Evolutionary conservation across 2,113 vertebrate species (phyloP).

Genomic region (Erythrolamprus reginae): DNA sequence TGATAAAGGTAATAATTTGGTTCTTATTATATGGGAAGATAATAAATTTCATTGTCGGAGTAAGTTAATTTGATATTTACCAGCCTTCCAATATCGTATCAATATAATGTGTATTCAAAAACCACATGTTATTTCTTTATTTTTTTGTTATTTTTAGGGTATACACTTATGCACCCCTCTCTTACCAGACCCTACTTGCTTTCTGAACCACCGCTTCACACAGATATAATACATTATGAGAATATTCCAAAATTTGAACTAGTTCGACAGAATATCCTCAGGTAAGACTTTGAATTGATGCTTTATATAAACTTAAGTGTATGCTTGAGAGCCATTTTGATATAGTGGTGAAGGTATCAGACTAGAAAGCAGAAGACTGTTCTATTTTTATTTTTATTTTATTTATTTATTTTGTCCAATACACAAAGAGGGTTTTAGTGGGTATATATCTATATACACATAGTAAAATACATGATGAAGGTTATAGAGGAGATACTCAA

Average conservation of each 20-base stretch:
- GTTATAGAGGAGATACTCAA: no score
- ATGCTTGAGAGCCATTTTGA: neutral
- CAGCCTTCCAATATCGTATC: neutral
- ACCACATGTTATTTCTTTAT: neutral
- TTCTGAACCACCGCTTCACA: constrained; percentile 91
- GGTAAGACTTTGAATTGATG: constrained; percentile 65
- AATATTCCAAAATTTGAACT: constrained; percentile 92
- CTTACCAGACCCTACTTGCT: constrained; percentile 93
- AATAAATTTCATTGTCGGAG: neutral
- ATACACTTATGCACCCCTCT: constrained; percentile 97
- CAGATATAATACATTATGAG: constrained; percentile 96
- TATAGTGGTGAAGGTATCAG: neutral
- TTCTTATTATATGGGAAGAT: neutral
- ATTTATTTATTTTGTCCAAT: no score
- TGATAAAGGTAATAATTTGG: constrained; percentile 85
- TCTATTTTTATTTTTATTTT: no score
- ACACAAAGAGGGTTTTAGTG: no score
- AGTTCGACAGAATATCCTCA: constrained; percentile 93
- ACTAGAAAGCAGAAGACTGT: neutral
- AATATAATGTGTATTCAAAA: neutral
- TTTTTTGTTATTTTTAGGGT: constrained; percentile 75
- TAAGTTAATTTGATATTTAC: neutral
- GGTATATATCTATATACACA: no score
- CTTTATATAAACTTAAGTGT: neutral
- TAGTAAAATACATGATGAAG: no score